A percentile compares a stretch with the other conserved stretches of the same genome.
phyloP scores from a whole-genome alignment of 2,888 invertebrate species.

The Spicauda simplicius region DNA sequence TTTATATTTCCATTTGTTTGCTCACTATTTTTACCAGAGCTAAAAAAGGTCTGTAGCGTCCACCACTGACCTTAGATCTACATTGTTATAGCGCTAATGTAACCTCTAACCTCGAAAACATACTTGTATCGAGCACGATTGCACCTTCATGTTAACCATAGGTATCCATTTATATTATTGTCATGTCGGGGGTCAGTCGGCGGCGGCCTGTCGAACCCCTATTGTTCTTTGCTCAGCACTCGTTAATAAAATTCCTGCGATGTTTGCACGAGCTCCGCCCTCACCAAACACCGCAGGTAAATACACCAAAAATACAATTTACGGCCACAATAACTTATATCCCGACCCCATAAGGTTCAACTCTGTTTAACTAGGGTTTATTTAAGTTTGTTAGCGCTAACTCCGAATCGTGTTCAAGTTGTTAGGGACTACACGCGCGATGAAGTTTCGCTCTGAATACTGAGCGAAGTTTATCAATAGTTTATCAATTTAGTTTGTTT shows the following conservation, averaged over 20 bases:
- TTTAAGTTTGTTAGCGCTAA: constrained; percentile 53
- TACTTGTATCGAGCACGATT: too few relatives aligned
- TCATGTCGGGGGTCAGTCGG: constrained; percentile 10
- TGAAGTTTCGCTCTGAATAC: constrained; percentile 8
- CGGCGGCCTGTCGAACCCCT: constrained; percentile 21
- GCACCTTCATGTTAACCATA: too few relatives aligned
- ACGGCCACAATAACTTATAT: constrained; percentile 40
- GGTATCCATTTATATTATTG: not conserved
- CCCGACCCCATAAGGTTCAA: constrained; percentile 40
- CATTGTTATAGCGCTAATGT: too few relatives aligned
- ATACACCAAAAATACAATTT: constrained; percentile 48
- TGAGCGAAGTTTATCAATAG: constrained; percentile 2
- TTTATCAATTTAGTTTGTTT: not conserved
- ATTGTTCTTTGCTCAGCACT: constrained; percentile 52
- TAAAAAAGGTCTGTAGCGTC: too few relatives aligned
- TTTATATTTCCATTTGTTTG: too few relatives aligned
- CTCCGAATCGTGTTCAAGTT: constrained; percentile 67
- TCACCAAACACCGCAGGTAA: constrained; percentile 61
- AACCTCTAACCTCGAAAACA: too few relatives aligned
- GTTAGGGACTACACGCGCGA: constrained; percentile 54
- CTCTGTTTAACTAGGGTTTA: constrained; percentile 31
- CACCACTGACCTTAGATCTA: too few relatives aligned
- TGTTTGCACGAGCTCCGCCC: constrained; percentile 53
- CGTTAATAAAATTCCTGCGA: constrained; percentile 53
- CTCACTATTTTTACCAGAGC: too few relatives aligned